Conservation (phyloP, 2,888 invertebrate species). For the Melieria omissa region DNA sequence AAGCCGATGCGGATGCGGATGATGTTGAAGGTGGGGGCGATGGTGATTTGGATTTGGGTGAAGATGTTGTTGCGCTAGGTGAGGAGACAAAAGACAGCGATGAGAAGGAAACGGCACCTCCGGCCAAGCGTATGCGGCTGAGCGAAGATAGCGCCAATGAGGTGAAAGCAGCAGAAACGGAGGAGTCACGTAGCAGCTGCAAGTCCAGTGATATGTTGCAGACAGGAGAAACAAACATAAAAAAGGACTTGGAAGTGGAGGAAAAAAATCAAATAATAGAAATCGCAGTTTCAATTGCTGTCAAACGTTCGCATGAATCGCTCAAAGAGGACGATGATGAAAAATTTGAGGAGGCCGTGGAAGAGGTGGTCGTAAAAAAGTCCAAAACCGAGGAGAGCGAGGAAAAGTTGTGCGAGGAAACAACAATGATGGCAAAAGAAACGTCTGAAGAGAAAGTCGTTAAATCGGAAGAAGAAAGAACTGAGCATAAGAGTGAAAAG, state of each 20-base stretch:
- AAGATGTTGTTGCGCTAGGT: constrained; percentile 30
- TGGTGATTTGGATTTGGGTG: constrained; percentile 40
- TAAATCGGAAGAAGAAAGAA: background rate
- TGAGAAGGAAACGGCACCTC: constrained; percentile 44
- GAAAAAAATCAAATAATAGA: background rate
- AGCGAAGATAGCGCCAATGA: constrained; percentile 44
- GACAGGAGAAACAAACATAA: background rate
- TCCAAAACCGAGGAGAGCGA: constrained; percentile 7
- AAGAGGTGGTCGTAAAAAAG: constrained; percentile 29
- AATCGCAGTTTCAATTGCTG: constrained; percentile 22
- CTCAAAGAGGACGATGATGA: constrained; percentile 22
- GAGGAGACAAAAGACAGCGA: constrained; percentile 26
- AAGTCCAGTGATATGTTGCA: constrained; percentile 13
- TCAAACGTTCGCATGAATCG: constrained; percentile 33
- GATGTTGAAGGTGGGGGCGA: constrained; percentile 43
- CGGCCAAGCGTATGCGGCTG: constrained; percentile 49
- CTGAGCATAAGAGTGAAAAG: background rate
- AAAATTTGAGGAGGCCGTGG: background rate
- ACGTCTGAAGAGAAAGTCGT: background rate
- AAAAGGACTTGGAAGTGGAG: constrained; percentile 2
- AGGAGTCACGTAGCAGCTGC: constrained; percentile 35
- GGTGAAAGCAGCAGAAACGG: constrained; percentile 37
- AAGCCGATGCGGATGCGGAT: constrained; percentile 35
- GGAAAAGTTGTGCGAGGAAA: background rate
- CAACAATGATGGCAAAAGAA: background rate